phyloP scores from a whole-genome alignment of 2,888 invertebrate genomes.

The Lagria hirta region DNA sequence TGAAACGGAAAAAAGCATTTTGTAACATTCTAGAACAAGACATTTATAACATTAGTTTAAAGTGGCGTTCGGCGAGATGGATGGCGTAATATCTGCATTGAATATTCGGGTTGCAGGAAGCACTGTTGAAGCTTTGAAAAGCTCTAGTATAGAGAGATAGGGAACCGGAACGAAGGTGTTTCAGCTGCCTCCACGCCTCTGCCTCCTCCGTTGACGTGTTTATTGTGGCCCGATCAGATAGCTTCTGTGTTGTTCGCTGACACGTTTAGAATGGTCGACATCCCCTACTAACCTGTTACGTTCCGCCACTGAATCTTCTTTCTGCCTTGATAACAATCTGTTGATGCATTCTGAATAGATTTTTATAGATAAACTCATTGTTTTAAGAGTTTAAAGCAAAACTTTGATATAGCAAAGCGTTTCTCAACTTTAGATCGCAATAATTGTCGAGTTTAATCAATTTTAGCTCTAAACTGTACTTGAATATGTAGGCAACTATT shows the following conservation, averaged over 20 bases:
- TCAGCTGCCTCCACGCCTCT: slow-evolving; percentile 20
- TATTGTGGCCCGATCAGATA: slow-evolving; percentile 39
- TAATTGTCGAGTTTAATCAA: too few relatives aligned
- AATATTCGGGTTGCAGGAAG: slow-evolving; percentile 26
- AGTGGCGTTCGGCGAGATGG: slow-evolving; percentile 18
- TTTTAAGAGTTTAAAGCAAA: too few relatives aligned
- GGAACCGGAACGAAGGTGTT: slow-evolving; percentile 27
- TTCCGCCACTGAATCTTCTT: slow-evolving; percentile 27
- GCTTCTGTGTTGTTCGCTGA: slow-evolving; percentile 35
- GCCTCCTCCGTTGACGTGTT: slow-evolving; percentile 37
- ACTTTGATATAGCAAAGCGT: too few relatives aligned
- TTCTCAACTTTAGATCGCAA: too few relatives aligned
- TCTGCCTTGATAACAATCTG: too few relatives aligned
- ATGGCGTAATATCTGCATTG: slow-evolving; percentile 22
- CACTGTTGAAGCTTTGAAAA: slow-evolving; percentile 17
- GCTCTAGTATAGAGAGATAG: slow-evolving; percentile 16
- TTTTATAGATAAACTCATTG: too few relatives aligned
- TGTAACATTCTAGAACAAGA: too few relatives aligned
- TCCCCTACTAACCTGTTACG: slow-evolving; percentile 38
- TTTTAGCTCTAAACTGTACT: too few relatives aligned
- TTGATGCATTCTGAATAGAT: too few relatives aligned
- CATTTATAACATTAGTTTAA: slow-evolving; percentile 15
- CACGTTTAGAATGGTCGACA: slow-evolving; percentile 40
- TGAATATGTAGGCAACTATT: too few relatives aligned
- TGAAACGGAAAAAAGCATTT: too few relatives aligned